These are phyloP conservation scores for Apostichopus leukothele DNA, from an alignment of 53 echinoderm and acorn worm species.

Conservation along the genomic window DNA sequence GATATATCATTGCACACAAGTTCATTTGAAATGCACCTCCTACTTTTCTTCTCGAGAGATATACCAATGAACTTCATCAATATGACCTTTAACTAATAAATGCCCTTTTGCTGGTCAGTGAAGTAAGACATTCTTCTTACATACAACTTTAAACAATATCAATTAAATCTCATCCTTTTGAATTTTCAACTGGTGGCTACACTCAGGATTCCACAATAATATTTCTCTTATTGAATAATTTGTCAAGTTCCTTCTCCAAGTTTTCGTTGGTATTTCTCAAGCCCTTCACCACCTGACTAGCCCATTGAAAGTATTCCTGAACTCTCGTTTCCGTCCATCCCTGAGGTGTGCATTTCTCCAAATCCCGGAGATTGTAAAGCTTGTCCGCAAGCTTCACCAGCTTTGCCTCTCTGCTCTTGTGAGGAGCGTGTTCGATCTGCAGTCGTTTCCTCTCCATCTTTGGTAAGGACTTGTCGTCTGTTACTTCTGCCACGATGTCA, in stretches of 20 bases:
- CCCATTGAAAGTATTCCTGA: slow-evolving; percentile 77
- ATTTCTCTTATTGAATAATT: slow-evolving; percentile 61
- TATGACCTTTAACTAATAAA: too few species aligned
- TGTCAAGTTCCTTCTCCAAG: slow-evolving; percentile 70
- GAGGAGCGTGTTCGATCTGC: slow-evolving; percentile 83
- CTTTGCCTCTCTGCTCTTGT: slow-evolving; percentile 85
- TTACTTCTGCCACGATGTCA: slow-evolving; percentile 90
- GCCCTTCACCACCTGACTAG: slow-evolving; percentile 66
- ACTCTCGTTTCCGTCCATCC: slow-evolving; percentile 81
- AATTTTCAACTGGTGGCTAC: too few species aligned
- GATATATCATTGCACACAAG: too few species aligned
- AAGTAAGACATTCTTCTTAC: too few species aligned
- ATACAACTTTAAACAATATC: too few species aligned
- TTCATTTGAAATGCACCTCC: too few species aligned
- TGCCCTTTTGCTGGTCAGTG: too few species aligned
- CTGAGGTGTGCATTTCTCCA: slow-evolving; percentile 64
- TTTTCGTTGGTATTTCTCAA: slow-evolving; percentile 62
- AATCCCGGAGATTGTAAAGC: slow-evolving; percentile 87
- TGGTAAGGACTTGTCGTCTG: slow-evolving; percentile 86
- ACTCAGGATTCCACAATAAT: slow-evolving; percentile 34
- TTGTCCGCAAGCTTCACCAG: slow-evolving; percentile 95
- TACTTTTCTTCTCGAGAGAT: too few species aligned
- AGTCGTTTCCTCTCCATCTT: slow-evolving; percentile 84
- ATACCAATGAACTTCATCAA: too few species aligned
- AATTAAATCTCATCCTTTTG: too few species aligned